Percentiles rank a stretch among this genome's conserved stretches.
Conservation (phyloP, 2,113 vertebrate genomes). For the Lichenostomus cassidix region DNA sequence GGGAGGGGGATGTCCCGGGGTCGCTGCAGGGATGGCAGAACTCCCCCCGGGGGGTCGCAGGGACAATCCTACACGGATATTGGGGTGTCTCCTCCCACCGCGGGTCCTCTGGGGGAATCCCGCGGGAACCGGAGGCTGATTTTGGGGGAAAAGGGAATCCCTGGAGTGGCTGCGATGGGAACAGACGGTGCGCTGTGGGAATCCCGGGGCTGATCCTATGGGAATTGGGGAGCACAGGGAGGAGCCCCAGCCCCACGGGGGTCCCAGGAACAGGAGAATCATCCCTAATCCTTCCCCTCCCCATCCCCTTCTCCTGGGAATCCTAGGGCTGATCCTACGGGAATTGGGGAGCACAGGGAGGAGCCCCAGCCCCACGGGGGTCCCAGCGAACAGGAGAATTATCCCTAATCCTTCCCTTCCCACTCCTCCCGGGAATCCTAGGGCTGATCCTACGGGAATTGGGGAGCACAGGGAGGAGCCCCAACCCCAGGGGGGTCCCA, state of each 20-base stretch:
- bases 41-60: too few species aligned
- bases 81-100: too few species aligned
- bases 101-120: not conserved
- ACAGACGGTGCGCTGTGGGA: rapidly evolving
- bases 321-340: rapidly evolving
- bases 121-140: rapidly evolving
- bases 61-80: rapidly evolving
- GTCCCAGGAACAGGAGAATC: not conserved
- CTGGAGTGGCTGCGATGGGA: too few species aligned
- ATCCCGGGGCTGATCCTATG: not conserved
- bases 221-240: rapidly evolving
- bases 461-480: too few species aligned
- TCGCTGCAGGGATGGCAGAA: not conserved
- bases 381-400: too few species aligned
- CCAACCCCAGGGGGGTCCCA: too few species aligned
- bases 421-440: too few species aligned
- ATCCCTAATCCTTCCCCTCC: not conserved
- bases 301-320: not conserved
- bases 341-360: rapidly evolving
- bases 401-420: too few species aligned
- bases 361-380: not conserved
- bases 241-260: not conserved
- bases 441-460: too few species aligned
- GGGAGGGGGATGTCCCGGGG: not conserved
- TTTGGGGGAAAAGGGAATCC: too few species aligned